A percentile compares a stretch with the other conserved stretches of the same genome.
These are phyloP conservation scores for Lepidocolaptes lacrymiger DNA, from an alignment of 2,797 vertebrate species.

Conservation along the genomic window DNA sequence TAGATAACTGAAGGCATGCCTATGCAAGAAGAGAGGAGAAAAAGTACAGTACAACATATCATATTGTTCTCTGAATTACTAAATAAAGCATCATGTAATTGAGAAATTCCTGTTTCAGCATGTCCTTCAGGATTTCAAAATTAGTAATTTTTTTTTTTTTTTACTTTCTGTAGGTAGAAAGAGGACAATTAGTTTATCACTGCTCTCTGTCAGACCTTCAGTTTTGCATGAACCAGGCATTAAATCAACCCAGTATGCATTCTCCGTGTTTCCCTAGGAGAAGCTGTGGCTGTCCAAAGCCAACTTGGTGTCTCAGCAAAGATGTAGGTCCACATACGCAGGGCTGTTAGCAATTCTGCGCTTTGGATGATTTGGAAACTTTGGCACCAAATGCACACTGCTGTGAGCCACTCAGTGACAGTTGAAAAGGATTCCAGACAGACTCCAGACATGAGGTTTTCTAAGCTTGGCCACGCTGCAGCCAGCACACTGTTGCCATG, in stretches of 20 bases:
- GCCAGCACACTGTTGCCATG: accelerated
- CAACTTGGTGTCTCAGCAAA: background rate
- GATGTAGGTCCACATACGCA: background rate
- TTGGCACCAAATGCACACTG: accelerated
- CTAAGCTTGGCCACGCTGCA: accelerated
- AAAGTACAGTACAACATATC: background rate
- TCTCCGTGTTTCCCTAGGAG: background rate
- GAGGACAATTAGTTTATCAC: background rate
- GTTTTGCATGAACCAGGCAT: background rate
- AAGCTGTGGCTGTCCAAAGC: background rate
- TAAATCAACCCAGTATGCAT: background rate
- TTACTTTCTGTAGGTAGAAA: background rate
- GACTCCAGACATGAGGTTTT: background rate
- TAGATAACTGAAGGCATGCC: background rate
- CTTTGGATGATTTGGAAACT: background rate
- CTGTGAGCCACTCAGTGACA: background rate
- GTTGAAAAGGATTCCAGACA: background rate
- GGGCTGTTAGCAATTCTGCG: accelerated
- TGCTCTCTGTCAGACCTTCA: background rate
- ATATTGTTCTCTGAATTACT: background rate
- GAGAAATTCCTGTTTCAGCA: background rate
- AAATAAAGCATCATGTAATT: background rate
- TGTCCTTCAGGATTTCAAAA: background rate
- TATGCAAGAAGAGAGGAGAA: background rate
- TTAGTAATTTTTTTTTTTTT: background rate